Evolutionary conservation across 2,888 invertebrate genomes (phyloP), one percentile per base, ranked within the genome.

Genomic region (Drosophila birchii): DNA sequence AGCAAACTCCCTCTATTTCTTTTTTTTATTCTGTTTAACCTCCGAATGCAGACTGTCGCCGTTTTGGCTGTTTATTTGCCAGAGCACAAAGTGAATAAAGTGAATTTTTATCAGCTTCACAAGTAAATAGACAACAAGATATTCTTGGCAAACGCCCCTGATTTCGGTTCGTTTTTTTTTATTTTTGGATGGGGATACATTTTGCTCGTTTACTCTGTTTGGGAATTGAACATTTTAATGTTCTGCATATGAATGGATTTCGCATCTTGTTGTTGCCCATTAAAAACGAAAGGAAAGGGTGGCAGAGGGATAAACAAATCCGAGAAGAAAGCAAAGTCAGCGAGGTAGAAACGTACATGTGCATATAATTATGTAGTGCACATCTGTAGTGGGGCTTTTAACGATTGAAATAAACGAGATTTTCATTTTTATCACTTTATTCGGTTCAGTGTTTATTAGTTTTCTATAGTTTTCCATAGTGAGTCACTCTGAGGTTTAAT

Each of bases 51-150:
- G 54, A 34, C 56, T 54, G 68, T 59, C 75, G 44, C 61, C 53
- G 66, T 56, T 56, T 34, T 68, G 72, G 51, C 34, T 51, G 51
- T 51, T 51, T 51, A 51, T 51, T 51, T 54, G 67, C 67, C 71
- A 55, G 64, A 53, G 70, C 67, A 79, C 63, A 81, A 87, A 79
- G 69, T 70, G 88, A 74, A 87, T 79, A 62, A 79, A 83, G 86
- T 82, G 78, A 86, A 80, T 84, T 88, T 86, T 88, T 88, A 88
- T 88, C 86, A 82, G 78, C 76, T 56, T 67, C 63, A 68, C 70
- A 66, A 79, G 86, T 79, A 88, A 83, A 88, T 88, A 83, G 80
- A 82, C 80, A 83, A 81, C 76, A 78, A 78, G 67, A 68, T 68
- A 71, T 76, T 85, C 76, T 88, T 86, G 74, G 74, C 80, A 85